Evolutionary conservation across 2,888 invertebrate genomes (phyloP), one percentile per base, ranked within the genome.

Genomic region (Ectemnius continuus): DNA sequence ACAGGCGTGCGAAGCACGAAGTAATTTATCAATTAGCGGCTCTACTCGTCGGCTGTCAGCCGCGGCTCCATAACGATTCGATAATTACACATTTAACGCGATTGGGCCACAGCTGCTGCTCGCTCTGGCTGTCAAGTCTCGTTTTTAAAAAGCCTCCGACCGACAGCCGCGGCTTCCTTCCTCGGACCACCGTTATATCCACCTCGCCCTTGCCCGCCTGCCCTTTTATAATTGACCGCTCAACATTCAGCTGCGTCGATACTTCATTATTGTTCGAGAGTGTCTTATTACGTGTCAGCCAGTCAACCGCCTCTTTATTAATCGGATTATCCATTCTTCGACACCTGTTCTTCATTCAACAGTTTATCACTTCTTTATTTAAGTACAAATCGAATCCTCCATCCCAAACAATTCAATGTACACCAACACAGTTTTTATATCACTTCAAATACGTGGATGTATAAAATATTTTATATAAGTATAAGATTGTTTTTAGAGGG

Each of bases 61-160:
- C 71, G 58, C 70, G 36, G 58, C 59, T 79, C 67, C 76, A 73
- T 81, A 83, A 77, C 75, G 74, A 84, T 75, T 78, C 76, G 79
- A 82, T 85, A 85, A 85, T 85, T 82, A 85, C 69, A 85, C 71
- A 78, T 78, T 85, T 77, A 74, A 73, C 59, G 64, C 67, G 72
- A 82, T 82, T 73, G 62, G 61, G 58, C 70, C 67, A 67, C 80
- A 80, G 84, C 76, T 82, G 84, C 76, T 74, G 60, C 59, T 46
- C 65, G 76, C 57, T 67, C 52, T 67, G 74, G 70, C 82, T 76
- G 83, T 84, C 79, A 79, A 36, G 73, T 71, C 70, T 48, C 63
- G 73, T 76, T 76, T 64, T 62, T 71, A 76, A 77, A 66, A 76
- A 62, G 75, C 76, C 76, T 76, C 76, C 73, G 68, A 48, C 56